Conservation (phyloP, 2,888 invertebrate genomes). For the Epinotia ramella region DNA sequence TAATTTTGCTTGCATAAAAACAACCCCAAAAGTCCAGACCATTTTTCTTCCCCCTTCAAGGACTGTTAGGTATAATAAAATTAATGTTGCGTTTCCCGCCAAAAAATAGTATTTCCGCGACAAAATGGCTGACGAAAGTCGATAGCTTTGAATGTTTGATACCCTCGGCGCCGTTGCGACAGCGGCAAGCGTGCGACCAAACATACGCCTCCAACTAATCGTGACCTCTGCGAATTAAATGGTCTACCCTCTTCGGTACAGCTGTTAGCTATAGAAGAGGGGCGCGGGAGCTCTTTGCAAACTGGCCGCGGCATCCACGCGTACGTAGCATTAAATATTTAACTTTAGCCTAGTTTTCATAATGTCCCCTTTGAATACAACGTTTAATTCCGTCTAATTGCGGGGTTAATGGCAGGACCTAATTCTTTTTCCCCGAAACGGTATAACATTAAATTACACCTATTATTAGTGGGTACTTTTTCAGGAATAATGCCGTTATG, state of each 20-base stretch:
- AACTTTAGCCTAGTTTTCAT: conserved; percentile 59
- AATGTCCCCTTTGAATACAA: conserved; percentile 53
- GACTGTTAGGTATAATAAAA: conserved; percentile 57
- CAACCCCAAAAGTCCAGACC: conserved; percentile 39
- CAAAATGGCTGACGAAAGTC: conserved; percentile 61
- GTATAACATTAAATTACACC: conserved; percentile 36
- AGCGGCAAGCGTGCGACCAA: conserved; percentile 46
- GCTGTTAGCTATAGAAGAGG: conserved; percentile 4
- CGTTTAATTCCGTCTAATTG: conserved; percentile 56
- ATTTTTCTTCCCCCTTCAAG: conserved; percentile 53
- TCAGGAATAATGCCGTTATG: conserved; percentile 9
- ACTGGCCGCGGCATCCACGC: conserved; percentile 49
- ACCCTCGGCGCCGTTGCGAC: conserved; percentile 54
- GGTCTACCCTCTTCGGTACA: conserved; percentile 1
- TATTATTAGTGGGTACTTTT: conserved; percentile 33
- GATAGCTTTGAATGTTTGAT: conserved; percentile 66
- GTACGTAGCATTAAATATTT: conserved; percentile 58
- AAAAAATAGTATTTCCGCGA: conserved; percentile 58
- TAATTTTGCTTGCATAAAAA: conserved; percentile 32
- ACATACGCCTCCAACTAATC: conserved; percentile 50
- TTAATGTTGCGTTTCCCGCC: conserved; percentile 60
- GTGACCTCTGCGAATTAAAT: conserved; percentile 47
- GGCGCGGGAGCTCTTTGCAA: conserved; percentile 48
- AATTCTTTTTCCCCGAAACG: conserved; percentile 48
- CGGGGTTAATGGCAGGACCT: conserved; percentile 48